Base-by-base conservation (phyloP, 1,140 invertebrate genomes). In the Dendroctonus valens region DNA sequence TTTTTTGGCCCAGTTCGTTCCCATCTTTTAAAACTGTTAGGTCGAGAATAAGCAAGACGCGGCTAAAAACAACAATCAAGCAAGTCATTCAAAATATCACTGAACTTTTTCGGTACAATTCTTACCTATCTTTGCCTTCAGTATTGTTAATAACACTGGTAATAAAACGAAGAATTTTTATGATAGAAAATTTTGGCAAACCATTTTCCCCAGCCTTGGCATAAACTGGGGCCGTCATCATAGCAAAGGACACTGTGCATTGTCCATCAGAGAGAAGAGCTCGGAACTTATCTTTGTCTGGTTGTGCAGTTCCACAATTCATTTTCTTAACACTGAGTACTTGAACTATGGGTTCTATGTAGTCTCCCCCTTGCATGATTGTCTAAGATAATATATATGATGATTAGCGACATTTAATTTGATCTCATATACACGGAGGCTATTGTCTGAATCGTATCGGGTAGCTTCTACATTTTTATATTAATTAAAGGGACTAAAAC, bases 171-270 rank as follows among this genome's bases (percentile, higher is more conserved):
- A 90, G 87, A 60, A 96, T 84, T 75, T 87, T 83, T 42, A 96
- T 85, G 42, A 97, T 86, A 6, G 91, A 86, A 74, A 85, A 86
- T 67, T 90, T 89, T 4, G 85, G 84, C 7, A 97, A 76, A 69
- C 89, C 83, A 11, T 89, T 87, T 12, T 85, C 82, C 3, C 85
- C 83, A 61, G 93, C 82, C 74, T 87, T 84, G 44, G 86, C 74
- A 79, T 94, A 95, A 0, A 94, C 79, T 75, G 96, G 93, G 11
- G 91, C 93, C 0, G 92, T 92, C 59, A 97, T 79, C 92, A 97
- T 96, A 0, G 92, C 92, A 81, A 92, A 95, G 59, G 91, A 92
- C 74, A 93, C 90, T 0, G 86, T 84, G 77, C 89, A 83, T 62
- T 86, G 81, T 2, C 94, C 93, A 85, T 97, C 94, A 4, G 93